Conservation (phyloP, 1,140 invertebrate genomes). For the Platyura marginata region DNA sequence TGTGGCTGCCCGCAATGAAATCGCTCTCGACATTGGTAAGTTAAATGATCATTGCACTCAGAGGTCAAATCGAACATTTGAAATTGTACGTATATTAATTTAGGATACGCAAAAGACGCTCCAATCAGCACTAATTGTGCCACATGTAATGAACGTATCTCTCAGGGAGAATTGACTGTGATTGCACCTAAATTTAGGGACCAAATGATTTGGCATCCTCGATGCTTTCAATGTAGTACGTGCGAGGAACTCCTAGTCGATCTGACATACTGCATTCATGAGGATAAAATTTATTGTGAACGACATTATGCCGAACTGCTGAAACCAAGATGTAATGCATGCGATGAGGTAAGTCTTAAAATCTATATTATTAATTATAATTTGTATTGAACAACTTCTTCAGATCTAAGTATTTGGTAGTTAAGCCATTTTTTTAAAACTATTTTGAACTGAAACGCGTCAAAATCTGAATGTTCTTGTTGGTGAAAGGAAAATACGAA, state of each 20-base stretch:
- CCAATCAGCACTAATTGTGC: constrained; percentile 25
- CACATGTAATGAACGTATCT: constrained; percentile 30
- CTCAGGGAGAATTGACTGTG: constrained; percentile 29
- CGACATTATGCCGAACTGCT: constrained; percentile 85
- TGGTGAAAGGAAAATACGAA: too few relatives aligned
- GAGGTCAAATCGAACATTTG: not conserved
- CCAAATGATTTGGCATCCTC: constrained; percentile 60
- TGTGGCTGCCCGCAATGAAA: constrained; percentile 78
- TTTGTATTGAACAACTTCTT: not conserved
- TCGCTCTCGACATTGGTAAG: constrained; percentile 83
- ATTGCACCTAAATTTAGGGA: constrained; percentile 31
- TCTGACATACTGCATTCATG: constrained; percentile 78
- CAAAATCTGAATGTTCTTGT: too few relatives aligned
- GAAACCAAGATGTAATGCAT: constrained; percentile 80
- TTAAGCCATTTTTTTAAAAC: too few relatives aligned
- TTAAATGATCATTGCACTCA: constrained; percentile 26
- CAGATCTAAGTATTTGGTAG: too few relatives aligned
- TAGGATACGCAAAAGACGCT: constrained; percentile 23
- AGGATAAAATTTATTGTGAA: constrained; percentile 75
- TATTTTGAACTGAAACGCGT: too few relatives aligned
- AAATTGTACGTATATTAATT: not conserved
- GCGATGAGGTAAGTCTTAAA: constrained; percentile 84
- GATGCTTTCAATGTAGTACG: constrained; percentile 68
- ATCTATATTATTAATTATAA: too few relatives aligned
- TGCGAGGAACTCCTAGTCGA: constrained; percentile 82